Evolutionary conservation across 2,797 vertebrate genomes (phyloP).

Genomic region (Podarcis lilfordi): DNA sequence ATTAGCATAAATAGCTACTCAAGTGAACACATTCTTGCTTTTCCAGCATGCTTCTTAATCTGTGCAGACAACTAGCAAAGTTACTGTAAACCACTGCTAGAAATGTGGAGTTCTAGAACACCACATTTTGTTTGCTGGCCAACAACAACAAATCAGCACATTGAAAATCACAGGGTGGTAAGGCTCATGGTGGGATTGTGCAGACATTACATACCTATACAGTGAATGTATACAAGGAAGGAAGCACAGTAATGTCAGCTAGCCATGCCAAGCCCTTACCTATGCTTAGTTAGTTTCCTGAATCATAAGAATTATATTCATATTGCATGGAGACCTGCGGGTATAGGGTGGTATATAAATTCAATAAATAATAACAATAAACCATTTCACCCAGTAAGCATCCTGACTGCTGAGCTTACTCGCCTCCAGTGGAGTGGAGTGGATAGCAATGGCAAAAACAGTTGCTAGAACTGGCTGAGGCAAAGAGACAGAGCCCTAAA

Average conservation of each 20-base stretch:
- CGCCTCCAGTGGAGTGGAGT: not conserved
- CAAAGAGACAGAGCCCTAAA: not conserved
- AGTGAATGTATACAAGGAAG: not conserved
- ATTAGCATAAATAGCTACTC: constrained; percentile 64
- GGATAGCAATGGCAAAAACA: not conserved
- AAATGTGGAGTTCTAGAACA: not conserved
- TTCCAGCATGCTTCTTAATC: constrained; percentile 22
- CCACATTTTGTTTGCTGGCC: too few relatives aligned
- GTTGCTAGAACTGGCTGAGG: not conserved
- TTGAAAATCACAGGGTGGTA: too few relatives aligned
- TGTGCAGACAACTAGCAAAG: not conserved
- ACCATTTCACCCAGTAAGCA: too few relatives aligned
- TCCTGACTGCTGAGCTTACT: not conserved
- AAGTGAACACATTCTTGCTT: constrained; percentile 36
- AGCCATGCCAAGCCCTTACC: not conserved
- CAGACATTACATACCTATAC: not conserved
- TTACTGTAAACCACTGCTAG: not conserved
- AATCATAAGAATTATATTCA: not conserved
- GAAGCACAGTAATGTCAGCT: not conserved
- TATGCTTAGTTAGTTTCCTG: not conserved
- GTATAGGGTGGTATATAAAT: too few relatives aligned
- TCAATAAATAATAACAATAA: too few relatives aligned
- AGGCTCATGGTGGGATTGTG: not conserved
- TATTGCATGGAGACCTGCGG: not conserved
- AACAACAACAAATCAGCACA: too few relatives aligned